Base-by-base conservation (phyloP, 2,888 invertebrate genomes). In the Drosophila emarginata region DNA sequence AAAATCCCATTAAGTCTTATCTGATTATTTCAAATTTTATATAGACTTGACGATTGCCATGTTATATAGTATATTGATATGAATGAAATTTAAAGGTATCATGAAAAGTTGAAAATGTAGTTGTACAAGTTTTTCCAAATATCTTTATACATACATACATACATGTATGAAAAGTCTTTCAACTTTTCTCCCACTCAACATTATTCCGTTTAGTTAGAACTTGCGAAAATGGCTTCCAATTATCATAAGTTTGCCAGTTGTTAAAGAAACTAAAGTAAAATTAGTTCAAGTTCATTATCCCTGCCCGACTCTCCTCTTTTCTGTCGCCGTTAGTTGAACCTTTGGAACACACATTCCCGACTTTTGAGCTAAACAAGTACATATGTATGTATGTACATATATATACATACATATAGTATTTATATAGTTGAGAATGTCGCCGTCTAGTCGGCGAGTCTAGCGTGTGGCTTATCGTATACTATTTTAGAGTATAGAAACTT, bases 211-310 rank as follows among this genome's bases (percentile, higher is more conserved):
- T 37, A n/a, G 37, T 37, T 37, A 37, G 37, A 2, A 37, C n/a
- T 32, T 32, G 32, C 28, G 5, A 28, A 36, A 36, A 12, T 36
- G 9, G 2, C n/a, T 37, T 37, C n/a, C 4, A 12, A 37, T 12
- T 37, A n/a, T n/a, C 37, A 21, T 21, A 11, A 52, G 61, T 61
- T 5, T 18, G 14, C 51, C 58, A 61, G 57, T 53, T 65, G 65
- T 65, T 26, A 36, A 37, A 5, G 15, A 18, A 52, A 53, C 45
- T 64, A 4, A 7, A 15, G 15, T 45, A 4, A 28, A 83, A 77
- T 81, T 84, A 76, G 81, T 79, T 81, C 84, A 84, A 81, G 84
- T 79, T 84, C 83, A 80, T 74, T 80, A 83, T 72, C 65, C 52
- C 67, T 58, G 54, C 59, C 18, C 62, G 1, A 62, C 50, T 51